Base-by-base conservation (phyloP, 2,797 vertebrate genomes). In the Onychomys arenicola region DNA sequence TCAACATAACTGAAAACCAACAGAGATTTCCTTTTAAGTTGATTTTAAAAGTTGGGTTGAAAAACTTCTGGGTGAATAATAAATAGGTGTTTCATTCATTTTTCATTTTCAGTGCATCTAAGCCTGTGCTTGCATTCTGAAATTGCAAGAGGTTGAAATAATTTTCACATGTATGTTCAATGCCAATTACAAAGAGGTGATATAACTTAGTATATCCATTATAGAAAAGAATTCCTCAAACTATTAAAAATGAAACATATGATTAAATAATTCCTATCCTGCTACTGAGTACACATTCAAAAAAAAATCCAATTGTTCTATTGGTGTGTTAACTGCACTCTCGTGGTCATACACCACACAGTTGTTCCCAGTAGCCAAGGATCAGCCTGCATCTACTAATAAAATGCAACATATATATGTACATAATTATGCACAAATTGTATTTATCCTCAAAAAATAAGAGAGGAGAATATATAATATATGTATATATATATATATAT, bases 51-150 rank as follows among this genome's bases (percentile, higher is more conserved):
- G 4, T 75, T 73, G 5, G 1, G 0, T 69, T 78, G 29, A 82
- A 93, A 91, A 67, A n/a, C 27, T 89, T 89, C n/a, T 89, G 37
- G 34, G n/a, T 77, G 37, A 92, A 89, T 25, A 92, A 61, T 21
- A 78, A 88, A 21, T 32, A 12, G 65, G 16, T 46, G 4, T 75
- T 71, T 71, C 52, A 81, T 34, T 9, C 46, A 80, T 90, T 93
- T 96, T 76, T 32, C 27, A 61, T 49, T 93, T 71, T 34, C 73
- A 37, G 78, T 27, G 23, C 73, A 61, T 84, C 0, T 83, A 83
- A 57, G 32, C 19, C 11, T 75, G 27, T 57, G 57, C 52, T 95
- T 76, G 29, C 14, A 71, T 76, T 49, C 93, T 95, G 37, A 77
- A 67, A 78, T 69, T 65, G 9, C 52, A 52, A 40, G 21, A 1